Evolutionary conservation across 2,888 invertebrate genomes (phyloP), one percentile per base, ranked within the genome.

Genomic region (Ennomos erosarius): DNA sequence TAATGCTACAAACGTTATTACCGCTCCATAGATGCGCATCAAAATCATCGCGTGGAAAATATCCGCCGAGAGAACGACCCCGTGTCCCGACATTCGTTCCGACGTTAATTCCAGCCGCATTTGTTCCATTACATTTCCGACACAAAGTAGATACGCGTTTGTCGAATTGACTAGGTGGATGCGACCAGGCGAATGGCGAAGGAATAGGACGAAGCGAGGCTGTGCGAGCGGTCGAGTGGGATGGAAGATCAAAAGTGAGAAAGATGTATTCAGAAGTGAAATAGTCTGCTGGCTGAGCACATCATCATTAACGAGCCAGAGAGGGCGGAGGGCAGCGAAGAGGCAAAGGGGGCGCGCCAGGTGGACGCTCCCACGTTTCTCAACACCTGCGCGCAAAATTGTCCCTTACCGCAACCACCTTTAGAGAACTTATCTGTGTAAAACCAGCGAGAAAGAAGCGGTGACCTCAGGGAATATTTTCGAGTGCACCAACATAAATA

Each of bases 221-320:
- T 55, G 48, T 62, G 48, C 70, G 61, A 69, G 74, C 39, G 84
- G 69, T 78, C 62, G 76, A 90, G 66, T 79, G 77, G 84, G 90
- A 90, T 73, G 76, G 75, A 75, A 76, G 76, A 87, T 86, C 89
- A 92, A 90, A 93, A 93, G 93, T 92, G 93, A 93, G 93, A 92
- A 92, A 92, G 93, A 93, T 93, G 93, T 93, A 93, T 93, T 93
- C 93, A 94, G 93, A 94, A 94, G 94, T 94, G 94, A 94, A 94
- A 93, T 94, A 94, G 94, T 95, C 94, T 94, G 94, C 94, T 94
- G 94, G 94, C 94, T 94, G 94, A 94, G 93, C 95, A 95, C 95
- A 95, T 95, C 95, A 95, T 95, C 95, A 95, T 95, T 95, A 95
- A 94, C 95, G 95, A 94, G 95, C 93, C 93, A 93, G 93, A 82